These are phyloP conservation scores for Leptinotarsa lineolata DNA, from an alignment of 1,140 invertebrate species.

Conservation along the genomic window DNA sequence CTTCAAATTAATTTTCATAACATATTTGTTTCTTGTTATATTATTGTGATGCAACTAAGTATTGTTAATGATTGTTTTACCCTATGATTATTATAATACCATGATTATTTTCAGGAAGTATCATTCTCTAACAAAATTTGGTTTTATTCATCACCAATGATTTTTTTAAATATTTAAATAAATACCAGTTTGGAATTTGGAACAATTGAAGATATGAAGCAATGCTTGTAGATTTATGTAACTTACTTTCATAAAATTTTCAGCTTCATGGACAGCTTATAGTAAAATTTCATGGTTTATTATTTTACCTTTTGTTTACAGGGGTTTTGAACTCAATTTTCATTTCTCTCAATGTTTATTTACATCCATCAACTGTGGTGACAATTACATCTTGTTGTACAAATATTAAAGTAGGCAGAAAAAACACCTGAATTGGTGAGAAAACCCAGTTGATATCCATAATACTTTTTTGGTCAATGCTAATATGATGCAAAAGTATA, in stretches of 20 bases:
- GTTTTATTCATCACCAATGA: no score
- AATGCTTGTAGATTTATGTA: background rate
- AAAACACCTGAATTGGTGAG: background rate
- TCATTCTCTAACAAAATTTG: no score
- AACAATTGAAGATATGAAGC: no score
- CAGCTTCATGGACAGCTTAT: background rate
- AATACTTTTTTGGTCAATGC: background rate
- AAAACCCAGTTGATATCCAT: background rate
- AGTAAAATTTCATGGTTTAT: background rate
- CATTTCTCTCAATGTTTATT: background rate
- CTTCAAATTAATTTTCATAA: no score
- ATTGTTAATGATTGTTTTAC: no score
- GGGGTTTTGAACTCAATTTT: background rate
- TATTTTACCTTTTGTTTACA: slow-evolving; percentile 1
- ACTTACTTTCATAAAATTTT: background rate
- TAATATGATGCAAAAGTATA: no score
- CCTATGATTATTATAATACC: no score
- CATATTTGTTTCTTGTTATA: no score
- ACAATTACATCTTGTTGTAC: background rate
- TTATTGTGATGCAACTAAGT: no score
- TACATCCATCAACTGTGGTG: background rate
- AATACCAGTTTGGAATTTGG: no score
- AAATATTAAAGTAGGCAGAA: background rate
- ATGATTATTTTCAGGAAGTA: no score
- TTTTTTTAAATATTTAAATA: no score